These are phyloP conservation scores for Struthio camelus DNA, from an alignment of 2,113 vertebrate species.

Conservation along the genomic window DNA sequence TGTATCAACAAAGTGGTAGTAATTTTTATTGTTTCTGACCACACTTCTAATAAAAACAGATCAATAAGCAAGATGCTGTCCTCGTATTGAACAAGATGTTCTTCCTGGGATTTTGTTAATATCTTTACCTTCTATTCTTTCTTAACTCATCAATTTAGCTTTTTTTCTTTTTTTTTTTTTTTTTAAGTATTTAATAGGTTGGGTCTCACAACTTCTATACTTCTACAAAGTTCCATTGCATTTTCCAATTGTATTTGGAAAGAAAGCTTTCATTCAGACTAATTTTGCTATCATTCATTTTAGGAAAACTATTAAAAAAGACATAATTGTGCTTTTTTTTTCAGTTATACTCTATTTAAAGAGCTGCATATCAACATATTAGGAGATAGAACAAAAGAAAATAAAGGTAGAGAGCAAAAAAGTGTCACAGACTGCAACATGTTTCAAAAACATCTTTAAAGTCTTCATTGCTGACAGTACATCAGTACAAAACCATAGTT, in stretches of 20 bases:
- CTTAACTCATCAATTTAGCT: background rate
- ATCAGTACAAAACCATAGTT: background rate
- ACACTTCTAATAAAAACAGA: background rate
- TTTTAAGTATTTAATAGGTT: background rate
- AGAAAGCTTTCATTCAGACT: background rate
- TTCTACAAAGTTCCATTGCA: background rate
- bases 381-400: background rate
- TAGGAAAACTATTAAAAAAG: background rate
- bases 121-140: background rate
- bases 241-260: background rate
- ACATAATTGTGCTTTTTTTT: background rate
- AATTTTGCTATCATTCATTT: background rate
- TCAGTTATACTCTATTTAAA: background rate
- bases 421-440: background rate
- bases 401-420: background rate
- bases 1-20: background rate
- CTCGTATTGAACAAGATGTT: background rate
- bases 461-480: background rate
- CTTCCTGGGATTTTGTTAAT: background rate
- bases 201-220: background rate
- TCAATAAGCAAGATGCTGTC: background rate
- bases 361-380: background rate
- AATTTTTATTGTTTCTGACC: background rate
- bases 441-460: background rate
- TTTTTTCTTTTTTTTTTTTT: background rate